These are phyloP conservation scores for Drosophila trapezifrons DNA, from an alignment of 1,140 invertebrate species.

Conservation along the genomic window DNA sequence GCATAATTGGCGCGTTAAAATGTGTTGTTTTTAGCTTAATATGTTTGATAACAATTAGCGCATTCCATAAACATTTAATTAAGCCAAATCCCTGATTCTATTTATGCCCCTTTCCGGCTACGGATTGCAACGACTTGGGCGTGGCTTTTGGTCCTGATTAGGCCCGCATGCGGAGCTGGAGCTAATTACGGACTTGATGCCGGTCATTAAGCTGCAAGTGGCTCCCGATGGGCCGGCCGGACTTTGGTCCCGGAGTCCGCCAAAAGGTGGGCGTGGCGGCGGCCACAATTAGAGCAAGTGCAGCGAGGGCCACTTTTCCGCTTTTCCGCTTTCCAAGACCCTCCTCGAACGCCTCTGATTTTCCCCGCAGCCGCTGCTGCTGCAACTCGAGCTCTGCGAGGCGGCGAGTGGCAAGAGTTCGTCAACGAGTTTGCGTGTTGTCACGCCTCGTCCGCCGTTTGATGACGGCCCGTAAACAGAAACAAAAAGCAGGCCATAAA, in stretches of 20 bases:
- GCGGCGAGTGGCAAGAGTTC: slow-evolving; percentile 2
- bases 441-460: slow-evolving; percentile 32
- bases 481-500: slow-evolving; percentile 26
- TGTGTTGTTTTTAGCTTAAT: no score
- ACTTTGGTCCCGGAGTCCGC: not conserved
- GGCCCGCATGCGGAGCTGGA: slow-evolving; percentile 14
- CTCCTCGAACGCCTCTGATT: slow-evolving; percentile 4
- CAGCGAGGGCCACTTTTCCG: slow-evolving; percentile 8
- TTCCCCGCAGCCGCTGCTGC: slow-evolving; percentile 11
- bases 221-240: slow-evolving; percentile 15
- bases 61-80: slow-evolving; percentile 4
- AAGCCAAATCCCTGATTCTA: not conserved
- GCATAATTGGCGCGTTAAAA: no score
- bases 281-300: slow-evolving; percentile 46
- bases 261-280: slow-evolving; percentile 31
- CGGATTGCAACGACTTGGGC: not conserved
- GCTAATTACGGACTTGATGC: slow-evolving; percentile 41
- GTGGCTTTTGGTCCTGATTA: slow-evolving; percentile 23
- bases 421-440: slow-evolving; percentile 42
- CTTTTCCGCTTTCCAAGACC: not conserved
- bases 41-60: slow-evolving; percentile 2
- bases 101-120: slow-evolving; percentile 6
- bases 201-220: slow-evolving; percentile 40
- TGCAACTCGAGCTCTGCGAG: not conserved
- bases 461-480: slow-evolving; percentile 37